Conservation (phyloP, 2,113 vertebrate species). For the Pseudolaguvia tuberculata region DNA sequence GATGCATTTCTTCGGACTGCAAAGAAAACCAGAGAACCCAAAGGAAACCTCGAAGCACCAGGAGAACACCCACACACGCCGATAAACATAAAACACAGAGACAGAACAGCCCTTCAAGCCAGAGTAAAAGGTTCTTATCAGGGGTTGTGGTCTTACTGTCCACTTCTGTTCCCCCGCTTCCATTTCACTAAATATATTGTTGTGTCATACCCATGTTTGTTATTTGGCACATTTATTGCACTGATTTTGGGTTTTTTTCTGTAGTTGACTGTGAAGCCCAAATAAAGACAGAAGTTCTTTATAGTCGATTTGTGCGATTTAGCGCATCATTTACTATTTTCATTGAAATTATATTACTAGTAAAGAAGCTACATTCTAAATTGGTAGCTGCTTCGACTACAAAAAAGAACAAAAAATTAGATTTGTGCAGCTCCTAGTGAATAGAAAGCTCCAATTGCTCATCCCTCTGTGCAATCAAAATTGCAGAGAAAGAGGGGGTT, state of each 20-base stretch:
- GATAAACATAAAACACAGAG: too few species aligned
- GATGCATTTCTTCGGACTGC: too few species aligned
- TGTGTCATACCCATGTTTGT: not conserved
- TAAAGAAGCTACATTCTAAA: not conserved
- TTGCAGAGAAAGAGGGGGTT: not conserved
- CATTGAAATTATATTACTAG: not conserved
- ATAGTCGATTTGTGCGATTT: not conserved
- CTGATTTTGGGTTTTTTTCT: not conserved
- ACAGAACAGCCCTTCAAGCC: too few species aligned
- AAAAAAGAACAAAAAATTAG: not conserved
- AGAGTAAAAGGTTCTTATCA: too few species aligned
- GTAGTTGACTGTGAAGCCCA: not conserved
- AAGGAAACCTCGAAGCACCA: too few species aligned
- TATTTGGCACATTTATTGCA: slow-evolving; percentile 20
- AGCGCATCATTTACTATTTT: not conserved
- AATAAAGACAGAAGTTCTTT: not conserved
- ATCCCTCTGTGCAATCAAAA: slow-evolving; percentile 11
- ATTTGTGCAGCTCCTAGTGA: not conserved
- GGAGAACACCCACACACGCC: too few species aligned
- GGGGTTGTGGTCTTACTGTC: too few species aligned
- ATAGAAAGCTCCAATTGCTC: not conserved
- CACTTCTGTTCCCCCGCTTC: not conserved
- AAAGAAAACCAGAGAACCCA: too few species aligned
- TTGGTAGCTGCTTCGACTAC: not conserved
- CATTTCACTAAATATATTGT: not conserved